A percentile compares a stretch with the other conserved stretches of the same genome.
Conservation (phyloP, 2,113 vertebrate species). For the Macquaria australasica region DNA sequence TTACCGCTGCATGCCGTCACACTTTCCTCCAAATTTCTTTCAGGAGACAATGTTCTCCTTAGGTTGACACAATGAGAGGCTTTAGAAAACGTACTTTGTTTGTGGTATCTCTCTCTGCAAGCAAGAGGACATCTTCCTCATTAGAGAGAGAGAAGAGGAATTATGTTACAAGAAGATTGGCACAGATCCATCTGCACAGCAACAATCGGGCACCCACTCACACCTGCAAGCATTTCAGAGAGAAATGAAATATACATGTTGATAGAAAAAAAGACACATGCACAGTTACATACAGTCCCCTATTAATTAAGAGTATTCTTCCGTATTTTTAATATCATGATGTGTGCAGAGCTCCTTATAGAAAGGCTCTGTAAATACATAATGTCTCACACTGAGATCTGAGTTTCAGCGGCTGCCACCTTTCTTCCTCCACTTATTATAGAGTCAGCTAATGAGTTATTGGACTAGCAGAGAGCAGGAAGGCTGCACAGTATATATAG, state of each 20-base stretch:
- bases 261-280: slow-evolving; percentile 8
- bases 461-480: slow-evolving; percentile 49
- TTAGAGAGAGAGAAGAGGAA: slow-evolving; percentile 41
- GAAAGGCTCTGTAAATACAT: slow-evolving; percentile 58
- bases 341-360: slow-evolving; percentile 45
- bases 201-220: slow-evolving; percentile 20
- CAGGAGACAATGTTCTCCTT: slow-evolving; percentile 17
- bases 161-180: slow-evolving; percentile 41
- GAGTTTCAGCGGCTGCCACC: slow-evolving; percentile 28
- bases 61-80: slow-evolving; percentile 18
- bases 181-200: slow-evolving; percentile 36
- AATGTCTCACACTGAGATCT: slow-evolving; percentile 54
- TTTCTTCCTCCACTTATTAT: slow-evolving; percentile 38
- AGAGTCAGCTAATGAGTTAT: slow-evolving; percentile 69
- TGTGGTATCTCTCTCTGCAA: slow-evolving; percentile 18
- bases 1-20: slow-evolving; percentile 33
- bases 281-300: not conserved
- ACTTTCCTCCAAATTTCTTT: slow-evolving; percentile 18
- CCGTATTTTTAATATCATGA: slow-evolving; percentile 53
- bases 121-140: slow-evolving; percentile 35
- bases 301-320: slow-evolving; percentile 46
- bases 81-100: slow-evolving; percentile 45
- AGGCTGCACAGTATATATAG: slow-evolving; percentile 21
- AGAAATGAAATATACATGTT: slow-evolving; percentile 33
- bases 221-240: slow-evolving; percentile 32